Conservation (phyloP, 2,797 vertebrate species). For the Streptopelia turtur region DNA sequence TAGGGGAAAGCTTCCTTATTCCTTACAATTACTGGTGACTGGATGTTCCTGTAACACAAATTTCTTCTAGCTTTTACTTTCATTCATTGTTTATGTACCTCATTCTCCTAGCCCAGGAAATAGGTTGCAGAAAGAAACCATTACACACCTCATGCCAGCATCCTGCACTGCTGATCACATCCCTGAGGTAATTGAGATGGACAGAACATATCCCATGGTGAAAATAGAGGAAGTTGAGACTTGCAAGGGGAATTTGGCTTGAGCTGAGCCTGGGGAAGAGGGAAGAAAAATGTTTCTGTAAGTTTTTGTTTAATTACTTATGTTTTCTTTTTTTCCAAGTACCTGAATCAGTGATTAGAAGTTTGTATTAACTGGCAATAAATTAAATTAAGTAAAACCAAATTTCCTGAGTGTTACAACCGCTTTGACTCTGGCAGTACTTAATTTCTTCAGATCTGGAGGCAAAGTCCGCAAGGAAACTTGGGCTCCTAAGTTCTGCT, state of each 20-base stretch:
- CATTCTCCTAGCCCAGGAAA: not conserved
- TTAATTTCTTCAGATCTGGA: not conserved
- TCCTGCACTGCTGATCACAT: not conserved
- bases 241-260: not conserved
- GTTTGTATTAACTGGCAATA: not conserved
- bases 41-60: not conserved
- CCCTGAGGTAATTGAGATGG: not conserved
- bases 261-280: not conserved
- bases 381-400: not conserved
- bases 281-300: not conserved
- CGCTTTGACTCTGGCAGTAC: not conserved
- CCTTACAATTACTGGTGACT: not conserved
- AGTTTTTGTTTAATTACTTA: not conserved
- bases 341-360: not conserved
- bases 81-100: not conserved
- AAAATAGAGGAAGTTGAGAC: not conserved
- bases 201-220: not conserved
- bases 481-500: not conserved
- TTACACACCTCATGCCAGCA: not conserved
- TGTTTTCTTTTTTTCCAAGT: not conserved
- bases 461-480: not conserved
- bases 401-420: not conserved
- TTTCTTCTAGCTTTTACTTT: not conserved
- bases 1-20: not conserved
- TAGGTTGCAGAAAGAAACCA: not conserved